Evolutionary conservation across 2,113 vertebrate species (phyloP), one percentile per base, ranked within the genome.

Genomic region (Lontra canadensis): DNA sequence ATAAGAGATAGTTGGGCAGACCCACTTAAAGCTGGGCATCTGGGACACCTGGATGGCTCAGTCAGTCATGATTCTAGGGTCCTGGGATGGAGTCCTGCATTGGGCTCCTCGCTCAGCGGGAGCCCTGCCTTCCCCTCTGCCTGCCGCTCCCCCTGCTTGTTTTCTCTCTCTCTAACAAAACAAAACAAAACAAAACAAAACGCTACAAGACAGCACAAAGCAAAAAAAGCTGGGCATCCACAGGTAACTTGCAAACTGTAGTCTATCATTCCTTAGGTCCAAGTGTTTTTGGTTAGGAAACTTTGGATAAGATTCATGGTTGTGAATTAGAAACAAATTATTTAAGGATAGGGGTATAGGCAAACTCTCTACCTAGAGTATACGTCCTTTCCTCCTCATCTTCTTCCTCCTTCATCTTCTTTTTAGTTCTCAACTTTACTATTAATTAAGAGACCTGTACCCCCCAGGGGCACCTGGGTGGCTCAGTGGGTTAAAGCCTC

Each of bases 241-340:
- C 17, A 91, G 39, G 42, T 5, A 86, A 74, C 13, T 49, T 88
- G 13, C 8, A 55, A 93, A 49, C 15, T 17, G 3, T 49, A 78
- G 44, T 63, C 94, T 81, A 67, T 80, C 15, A 55, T 79, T 9
- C 6, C 14, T 93, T 52, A 69, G 44, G 74, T 86, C 78, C 71
- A 88, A 92, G 20, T 49, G 36, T 49, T 92, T 92, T 80, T 36
- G 31, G 29, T 85, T 96, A 85, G 71, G 36, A 93, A 93, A 8
- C 0, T 95, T 82, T 91, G 47, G 83, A 39, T 92, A 84, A 79
- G 67, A 47, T 91, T 83, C 36, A 92, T 79, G 39, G 17, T 65
- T 89, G 47, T 69, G 52, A 94, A 74, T 89, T 92, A 97, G 59
- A 92, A 96, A 73, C 6, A 96, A 73, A 36, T 79, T 63, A 73